Evolutionary conservation across 2,888 invertebrate genomes (phyloP), one percentile per base, ranked within the genome.

Genomic region (Ypsolopha scabrella): DNA sequence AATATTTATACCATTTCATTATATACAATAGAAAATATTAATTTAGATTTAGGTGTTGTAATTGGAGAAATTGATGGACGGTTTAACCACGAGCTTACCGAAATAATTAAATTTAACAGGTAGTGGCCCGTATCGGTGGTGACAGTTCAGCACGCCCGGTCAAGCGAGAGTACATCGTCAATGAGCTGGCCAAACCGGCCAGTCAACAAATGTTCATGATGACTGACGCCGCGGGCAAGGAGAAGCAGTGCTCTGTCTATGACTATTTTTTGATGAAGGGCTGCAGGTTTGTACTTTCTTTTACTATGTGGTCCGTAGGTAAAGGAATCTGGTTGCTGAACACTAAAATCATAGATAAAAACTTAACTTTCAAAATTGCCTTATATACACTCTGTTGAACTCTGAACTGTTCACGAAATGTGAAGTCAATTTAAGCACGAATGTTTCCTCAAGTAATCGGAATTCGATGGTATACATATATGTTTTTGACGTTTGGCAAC

Each of bases 91-190:
- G 38, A 38, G 6, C n/a, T 38, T 44, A 13, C 44, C 7, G 6
- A n/a, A 10, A 34, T 41, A 36, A 35, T 47, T 43, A 50, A 13
- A 41, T 41, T 44, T 52, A 54, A 33, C 50, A 83, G 83, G 80
- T 85, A n/a, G 53, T 63, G 0, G 80, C 80, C 0, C 56, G 52
- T 1, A 55, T 83, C 2, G 69, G 74, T 0, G 81, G 76, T 2
- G 58, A 67, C 9, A 55, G 53, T 1, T 53, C 63, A 2, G 10
- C 49, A 2, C 47, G 43, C 0, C 65, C 63, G 0, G 65, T 70
- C 8, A 65, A 57, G 10, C 75, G 85, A 1, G 83, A 85, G 52
- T 83, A 65, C 53, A 70, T 78, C 1, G 70, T 71, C 53, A 82
- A 81, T 51, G 61, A 57, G 0, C 1, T 79, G 0, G 70, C 67